phyloP scores from a whole-genome alignment of 2,797 vertebrate genomes.

The Echiichthys vipera region DNA sequence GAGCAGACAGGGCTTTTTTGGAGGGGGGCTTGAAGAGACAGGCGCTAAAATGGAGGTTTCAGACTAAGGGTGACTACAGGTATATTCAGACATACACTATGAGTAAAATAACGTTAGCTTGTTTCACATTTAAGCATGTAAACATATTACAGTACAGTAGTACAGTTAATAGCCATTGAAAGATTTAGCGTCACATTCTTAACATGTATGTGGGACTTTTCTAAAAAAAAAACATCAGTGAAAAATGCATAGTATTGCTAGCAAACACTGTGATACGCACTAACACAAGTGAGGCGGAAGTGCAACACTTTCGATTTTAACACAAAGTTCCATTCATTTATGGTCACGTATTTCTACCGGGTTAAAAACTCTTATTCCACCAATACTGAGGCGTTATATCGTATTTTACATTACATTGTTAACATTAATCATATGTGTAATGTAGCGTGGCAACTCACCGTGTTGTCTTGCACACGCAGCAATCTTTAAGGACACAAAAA shows the following conservation, averaged over 20 bases:
- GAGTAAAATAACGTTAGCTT: no score
- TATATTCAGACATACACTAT: no score
- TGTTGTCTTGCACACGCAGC: not conserved
- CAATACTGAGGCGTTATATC: not conserved
- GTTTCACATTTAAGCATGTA: no score
- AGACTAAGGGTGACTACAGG: no score
- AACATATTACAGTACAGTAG: no score
- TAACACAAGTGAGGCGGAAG: not conserved
- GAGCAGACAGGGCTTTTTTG: no score
- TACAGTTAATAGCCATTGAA: not conserved
- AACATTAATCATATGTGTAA: accelerated
- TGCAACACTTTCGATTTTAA: constrained; percentile 42
- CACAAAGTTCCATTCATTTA: constrained; percentile 2
- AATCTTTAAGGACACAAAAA: no score
- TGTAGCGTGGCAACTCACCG: constrained; percentile 26
- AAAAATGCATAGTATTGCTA: not conserved
- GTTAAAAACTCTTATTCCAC: accelerated
- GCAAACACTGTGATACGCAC: not conserved
- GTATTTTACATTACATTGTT: accelerated
- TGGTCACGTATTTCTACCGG: accelerated
- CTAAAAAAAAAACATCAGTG: not conserved
- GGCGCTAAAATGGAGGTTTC: no score
- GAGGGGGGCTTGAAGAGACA: no score
- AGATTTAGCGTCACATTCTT: not conserved
- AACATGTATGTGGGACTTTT: accelerated